Evolutionary conservation across 1,140 invertebrate species (phyloP).

Genomic region (Hestina assimilis): DNA sequence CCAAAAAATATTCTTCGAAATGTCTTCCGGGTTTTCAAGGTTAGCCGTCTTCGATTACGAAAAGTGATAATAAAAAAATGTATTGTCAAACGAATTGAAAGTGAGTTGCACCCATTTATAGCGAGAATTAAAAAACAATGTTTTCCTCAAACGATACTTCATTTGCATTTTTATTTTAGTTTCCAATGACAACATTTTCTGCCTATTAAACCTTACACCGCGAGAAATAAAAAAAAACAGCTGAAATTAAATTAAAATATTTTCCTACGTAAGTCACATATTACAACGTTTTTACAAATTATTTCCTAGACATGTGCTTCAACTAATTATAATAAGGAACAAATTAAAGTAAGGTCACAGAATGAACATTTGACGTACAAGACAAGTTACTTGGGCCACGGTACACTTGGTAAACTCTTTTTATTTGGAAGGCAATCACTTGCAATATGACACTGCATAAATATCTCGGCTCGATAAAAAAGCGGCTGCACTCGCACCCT

Average conservation of each 20-base stretch:
- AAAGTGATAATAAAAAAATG: conserved; percentile 32
- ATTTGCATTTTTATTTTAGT: not conserved
- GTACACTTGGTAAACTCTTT: conserved; percentile 8
- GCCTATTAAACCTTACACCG: no score
- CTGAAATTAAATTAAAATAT: not conserved
- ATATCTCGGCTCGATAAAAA: conserved; percentile 28
- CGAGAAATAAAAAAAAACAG: no score
- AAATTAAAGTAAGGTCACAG: conserved; percentile 2
- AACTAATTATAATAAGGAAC: conserved; percentile 1
- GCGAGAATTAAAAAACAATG: not conserved
- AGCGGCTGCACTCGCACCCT: conserved; percentile 30
- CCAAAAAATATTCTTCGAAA: conserved; percentile 42
- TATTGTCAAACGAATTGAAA: conserved; percentile 20
- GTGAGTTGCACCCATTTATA: conserved; percentile 22
- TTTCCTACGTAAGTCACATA: not conserved
- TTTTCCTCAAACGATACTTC: conserved; percentile 9
- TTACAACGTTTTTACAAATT: not conserved
- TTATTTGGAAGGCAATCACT: conserved; percentile 18
- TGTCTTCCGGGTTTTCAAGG: conserved; percentile 60
- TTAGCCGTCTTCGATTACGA: conserved; percentile 35
- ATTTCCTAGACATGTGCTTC: not conserved
- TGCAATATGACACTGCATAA: conserved; percentile 30
- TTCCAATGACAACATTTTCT: not conserved
- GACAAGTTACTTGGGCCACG: not conserved
- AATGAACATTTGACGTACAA: not conserved